phyloP scores from a whole-genome alignment of 2,797 vertebrate genomes.

The Sebastes matsubarae region DNA sequence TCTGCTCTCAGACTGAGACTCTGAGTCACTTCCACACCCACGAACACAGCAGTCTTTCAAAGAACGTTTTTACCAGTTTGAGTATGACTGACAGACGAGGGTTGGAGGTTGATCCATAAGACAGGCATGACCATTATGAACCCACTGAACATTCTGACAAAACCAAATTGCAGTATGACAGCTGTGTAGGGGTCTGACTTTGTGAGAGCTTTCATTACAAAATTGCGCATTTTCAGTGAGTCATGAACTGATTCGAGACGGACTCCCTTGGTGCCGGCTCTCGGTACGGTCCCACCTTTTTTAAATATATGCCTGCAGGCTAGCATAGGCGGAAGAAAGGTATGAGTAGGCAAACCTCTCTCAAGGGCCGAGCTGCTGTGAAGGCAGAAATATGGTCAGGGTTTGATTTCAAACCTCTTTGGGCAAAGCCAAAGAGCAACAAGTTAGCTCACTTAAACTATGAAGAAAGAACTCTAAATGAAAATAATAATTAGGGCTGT shows the following conservation, averaged over 20 bases:
- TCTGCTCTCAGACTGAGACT: not conserved
- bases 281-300: not conserved
- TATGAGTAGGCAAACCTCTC: not conserved
- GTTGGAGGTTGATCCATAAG: not conserved
- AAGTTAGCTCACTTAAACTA: not conserved
- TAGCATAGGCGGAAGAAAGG: not conserved
- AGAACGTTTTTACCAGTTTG: not conserved
- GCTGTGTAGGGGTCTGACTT: not conserved
- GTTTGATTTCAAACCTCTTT: not conserved
- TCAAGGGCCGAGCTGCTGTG: not conserved
- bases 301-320: not conserved
- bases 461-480: not conserved
- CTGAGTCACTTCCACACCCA: constrained; percentile 25
- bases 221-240: constrained; percentile 1
- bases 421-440: not conserved
- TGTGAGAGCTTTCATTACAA: not conserved
- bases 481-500: not conserved
- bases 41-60: not conserved
- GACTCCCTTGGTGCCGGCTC: not conserved
- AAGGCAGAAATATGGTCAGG: not conserved
- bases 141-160: not conserved
- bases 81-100: constrained; percentile 9
- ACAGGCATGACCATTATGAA: not conserved
- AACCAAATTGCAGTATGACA: not conserved
- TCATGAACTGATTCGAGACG: constrained; percentile 1